Evolutionary conservation across 2,888 invertebrate genomes (phyloP).

Genomic region (Papilio elwesi): DNA sequence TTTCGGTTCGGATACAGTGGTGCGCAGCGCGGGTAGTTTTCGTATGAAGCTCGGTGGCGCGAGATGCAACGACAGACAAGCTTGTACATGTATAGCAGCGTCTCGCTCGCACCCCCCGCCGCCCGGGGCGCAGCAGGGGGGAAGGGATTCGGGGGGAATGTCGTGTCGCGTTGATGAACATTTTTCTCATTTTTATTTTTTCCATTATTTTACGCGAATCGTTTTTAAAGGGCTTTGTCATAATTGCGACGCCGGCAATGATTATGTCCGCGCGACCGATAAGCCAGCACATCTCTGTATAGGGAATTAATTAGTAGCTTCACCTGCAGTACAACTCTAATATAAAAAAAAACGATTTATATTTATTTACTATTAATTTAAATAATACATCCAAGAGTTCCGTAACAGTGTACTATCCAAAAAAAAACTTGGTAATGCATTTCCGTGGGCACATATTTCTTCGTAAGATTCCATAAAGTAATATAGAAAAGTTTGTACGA

Average conservation of each 20-base stretch:
- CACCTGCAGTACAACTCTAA: constrained; percentile 13
- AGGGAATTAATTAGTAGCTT: constrained; percentile 27
- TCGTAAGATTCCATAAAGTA: background rate
- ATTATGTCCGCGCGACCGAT: constrained; percentile 76
- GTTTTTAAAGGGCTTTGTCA: constrained; percentile 84
- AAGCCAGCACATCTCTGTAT: constrained; percentile 52
- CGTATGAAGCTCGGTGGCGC: constrained; percentile 79
- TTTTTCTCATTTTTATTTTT: constrained; percentile 82
- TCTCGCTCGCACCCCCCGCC: constrained; percentile 74
- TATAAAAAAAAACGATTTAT: constrained; percentile 6
- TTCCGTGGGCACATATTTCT: background rate
- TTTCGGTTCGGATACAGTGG: constrained; percentile 43
- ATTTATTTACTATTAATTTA: background rate
- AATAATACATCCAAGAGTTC: background rate
- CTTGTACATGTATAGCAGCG: constrained; percentile 53
- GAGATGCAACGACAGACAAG: constrained; percentile 71
- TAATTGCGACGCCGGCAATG: constrained; percentile 79
- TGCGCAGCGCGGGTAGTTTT: constrained; percentile 83
- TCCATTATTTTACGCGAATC: constrained; percentile 82
- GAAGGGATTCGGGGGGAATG: constrained; percentile 56
- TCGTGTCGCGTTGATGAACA: constrained; percentile 84
- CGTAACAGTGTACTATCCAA: background rate
- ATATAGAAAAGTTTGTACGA: constrained; percentile 1
- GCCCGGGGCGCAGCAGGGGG: constrained; percentile 63
- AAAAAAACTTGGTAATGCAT: background rate